Evolutionary conservation across 2,113 vertebrate species (phyloP), one percentile per base, ranked within the genome.

Genomic region (Percopsis transmontana): DNA sequence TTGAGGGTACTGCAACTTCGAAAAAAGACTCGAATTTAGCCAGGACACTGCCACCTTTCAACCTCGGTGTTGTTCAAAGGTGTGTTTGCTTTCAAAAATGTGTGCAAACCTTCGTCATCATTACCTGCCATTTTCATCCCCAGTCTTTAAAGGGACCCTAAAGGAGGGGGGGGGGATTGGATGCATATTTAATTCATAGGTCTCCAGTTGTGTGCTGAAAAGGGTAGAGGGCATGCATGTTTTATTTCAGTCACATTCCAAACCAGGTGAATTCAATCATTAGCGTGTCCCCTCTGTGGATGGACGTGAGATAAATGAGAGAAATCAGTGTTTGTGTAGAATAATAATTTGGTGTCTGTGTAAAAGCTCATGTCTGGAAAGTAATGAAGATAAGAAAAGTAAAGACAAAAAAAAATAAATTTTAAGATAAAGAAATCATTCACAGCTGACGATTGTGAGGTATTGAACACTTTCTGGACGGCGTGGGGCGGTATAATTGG

Each of bases 21-120:
- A 92, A 93, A 89, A 92, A 93, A 80, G 90, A 85, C 91, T 58
- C 88, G 78, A 81, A 92, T 92, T 92, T 82, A 92, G 89, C 33
- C 50, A 65, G 86, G 85, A 97, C 97, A 98, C 94, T 94, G 83
- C 90, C 66, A 94, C 94, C 95, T 97, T 99, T 99, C 95, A 97
- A 89, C 89, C 84, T 83, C 75, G 15, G 74, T 95, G 93, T 95
- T 95, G 87, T 94, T 89, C 92, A 89, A 97, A 96, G 95, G 94
- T 93, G 94, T 94, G 93, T 91, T 93, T 90, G 80, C 91, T 81
- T 91, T 85, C 33, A 84, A 79, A 85, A 94, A 93, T 92, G 86
- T 88, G 91, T 91, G 90, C 90, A 88, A 91, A 91, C 93, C 92
- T 96, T 94, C 95, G 94, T 97, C 96, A 98, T 91, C 73, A 77